Base-by-base conservation (phyloP, 2,888 invertebrate genomes). In the Amphimallon solstitiale region DNA sequence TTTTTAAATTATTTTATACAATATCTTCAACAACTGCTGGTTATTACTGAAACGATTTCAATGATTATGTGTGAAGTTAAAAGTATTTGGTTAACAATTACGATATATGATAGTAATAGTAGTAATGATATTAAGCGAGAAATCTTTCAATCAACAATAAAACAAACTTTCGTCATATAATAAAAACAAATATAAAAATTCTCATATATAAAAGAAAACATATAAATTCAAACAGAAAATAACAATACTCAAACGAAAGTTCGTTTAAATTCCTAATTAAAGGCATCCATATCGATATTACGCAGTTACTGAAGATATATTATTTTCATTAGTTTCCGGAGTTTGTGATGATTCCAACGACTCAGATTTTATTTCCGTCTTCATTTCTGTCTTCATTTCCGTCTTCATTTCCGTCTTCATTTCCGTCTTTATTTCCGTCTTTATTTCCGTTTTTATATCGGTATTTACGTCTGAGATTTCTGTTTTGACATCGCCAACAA, bases 111-210 rank as follows among this genome's bases (percentile, higher is more conserved):
- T 43, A 59, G 29, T 23, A 23, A 23, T 23, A 23, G 56, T 56
- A 56, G 43, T 59, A 17, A 43, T 59, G 56, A 59, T 59, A 43
- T 43, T 59, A 59, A 59, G 38, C 43, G 29, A 40, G 38, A 59
- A 21, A 38, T 45, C 15, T 43, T 56, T 19, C 56, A 63, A 52
- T 19, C 34, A 35, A 46, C 15, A 19, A 21, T 21, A 37, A 66
- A 66, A 66, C 66, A 61, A 66, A 60, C 66, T 66, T 61, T 60
- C 66, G 66, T 61, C 51, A 66, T 60, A 49, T 34, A 61, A 29
- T 35, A 43, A 61, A 66, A 61, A 43, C 48, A 66, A 66, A 48
- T 46, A 65, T 51, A 34, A 65, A 67, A 56, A 48, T 59, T 59
- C n/a, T n/a, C 40, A 40, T 56, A 51, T 56, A 66, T 54, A 48